Evolutionary conservation across 2,888 invertebrate species (phyloP), one percentile per base, ranked within the genome.

Genomic region (Lycia hirtaria): DNA sequence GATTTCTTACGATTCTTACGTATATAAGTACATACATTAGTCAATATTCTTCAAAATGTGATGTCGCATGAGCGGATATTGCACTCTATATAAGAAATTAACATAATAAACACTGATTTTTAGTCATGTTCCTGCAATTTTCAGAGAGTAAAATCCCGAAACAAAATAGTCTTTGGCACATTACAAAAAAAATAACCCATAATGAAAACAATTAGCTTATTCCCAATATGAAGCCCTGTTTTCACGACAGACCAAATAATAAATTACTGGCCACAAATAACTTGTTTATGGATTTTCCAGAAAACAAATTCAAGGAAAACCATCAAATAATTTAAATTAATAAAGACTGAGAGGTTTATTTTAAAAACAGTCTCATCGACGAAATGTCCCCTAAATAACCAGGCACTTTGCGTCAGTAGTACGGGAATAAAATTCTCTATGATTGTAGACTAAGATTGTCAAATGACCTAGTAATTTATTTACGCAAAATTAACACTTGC

Each of bases 321-420:
- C 17, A 38, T 26, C 17, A 19, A 40, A 50, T 30, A 20, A 51
- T 51, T 41, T 41, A 22, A 24, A 32, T 50, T 41, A 50, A 17
- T 50, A 24, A 30, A 50, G 33, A 32, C 17, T n/a, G 41, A 24
- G 17, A 12, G 33, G 41, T 41, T 41, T 41, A 41, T 51, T 41
- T 51, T 33, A n/a, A 17, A 40, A 30, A 6, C 22, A 50, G 41
- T 33, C 15, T 24, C 19, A 33, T 51, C 24, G 50, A 33, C 50
- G 17, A 41, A 33, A 17, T 51, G 41, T 33, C 24, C 4, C 12
- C 4, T 4, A 3, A 51, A 41, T 51, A 41, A 26, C 9, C 10
- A 41, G 15, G n/a, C n/a, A 35, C n/a, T 14, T 33, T 33, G 15
- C 35, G 35, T 35, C 35, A 35, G 15, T 35, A 10, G 15, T 35